These are phyloP conservation scores for Asarcornis scutulata DNA, from an alignment of 2,113 vertebrate genomes.

Conservation along the genomic window DNA sequence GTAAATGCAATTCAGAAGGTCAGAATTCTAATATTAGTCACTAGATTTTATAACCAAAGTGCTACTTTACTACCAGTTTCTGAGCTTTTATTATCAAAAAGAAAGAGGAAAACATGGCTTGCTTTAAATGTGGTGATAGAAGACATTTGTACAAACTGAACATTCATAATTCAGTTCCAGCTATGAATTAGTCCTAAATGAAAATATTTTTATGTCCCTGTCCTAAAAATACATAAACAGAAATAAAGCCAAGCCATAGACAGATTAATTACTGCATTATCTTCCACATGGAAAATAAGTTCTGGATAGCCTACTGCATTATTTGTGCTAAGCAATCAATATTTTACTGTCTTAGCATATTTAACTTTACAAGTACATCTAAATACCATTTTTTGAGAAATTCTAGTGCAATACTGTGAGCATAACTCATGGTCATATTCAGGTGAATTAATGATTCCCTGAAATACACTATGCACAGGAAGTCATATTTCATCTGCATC, in stretches of 20 bases:
- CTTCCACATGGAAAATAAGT: slow-evolving; percentile 69
- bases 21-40: slow-evolving; percentile 74
- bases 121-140: slow-evolving; percentile 50
- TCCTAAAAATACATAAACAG: slow-evolving; percentile 15
- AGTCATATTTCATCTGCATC: slow-evolving; percentile 72
- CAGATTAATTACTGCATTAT: slow-evolving; percentile 72
- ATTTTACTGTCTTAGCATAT: slow-evolving; percentile 71
- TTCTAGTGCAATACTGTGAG: slow-evolving; percentile 64
- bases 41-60: slow-evolving; percentile 69
- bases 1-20: slow-evolving; percentile 77
- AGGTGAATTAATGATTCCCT: slow-evolving; percentile 74
- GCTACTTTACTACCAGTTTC: slow-evolving; percentile 35
- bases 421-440: slow-evolving; percentile 71
- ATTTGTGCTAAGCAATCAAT: slow-evolving; percentile 75
- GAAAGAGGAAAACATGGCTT: slow-evolving; percentile 32
- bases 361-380: slow-evolving; percentile 71
- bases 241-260: slow-evolving; percentile 62
- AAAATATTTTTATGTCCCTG: slow-evolving; percentile 6
- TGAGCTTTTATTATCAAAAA: slow-evolving; percentile 47
- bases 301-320: slow-evolving; percentile 60
- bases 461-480: slow-evolving; percentile 63
- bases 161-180: slow-evolving; percentile 31
- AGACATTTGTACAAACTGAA: slow-evolving; percentile 25
- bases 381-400: slow-evolving; percentile 71
- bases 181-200: slow-evolving; percentile 32